These are phyloP conservation scores for Ctenopoma multispine DNA, from an alignment of 2,797 vertebrate genomes.

Conservation along the genomic window DNA sequence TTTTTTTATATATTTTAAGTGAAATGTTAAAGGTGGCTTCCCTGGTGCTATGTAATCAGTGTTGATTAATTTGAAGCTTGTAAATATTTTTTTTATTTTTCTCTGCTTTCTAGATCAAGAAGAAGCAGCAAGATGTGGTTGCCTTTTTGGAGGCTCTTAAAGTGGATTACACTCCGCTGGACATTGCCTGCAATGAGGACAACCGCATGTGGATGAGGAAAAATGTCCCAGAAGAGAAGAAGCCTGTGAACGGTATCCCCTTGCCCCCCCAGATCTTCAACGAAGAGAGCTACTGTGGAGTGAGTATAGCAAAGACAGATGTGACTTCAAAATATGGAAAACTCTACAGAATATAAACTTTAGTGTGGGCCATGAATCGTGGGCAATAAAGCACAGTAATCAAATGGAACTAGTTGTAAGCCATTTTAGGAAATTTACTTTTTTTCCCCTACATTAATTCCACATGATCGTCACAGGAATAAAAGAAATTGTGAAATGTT, in stretches of 20 bases:
- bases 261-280: constrained; percentile 99
- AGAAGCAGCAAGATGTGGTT: constrained; percentile 98
- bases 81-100: not conserved
- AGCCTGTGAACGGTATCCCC: constrained; percentile 95
- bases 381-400: too few species aligned
- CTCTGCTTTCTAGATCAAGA: constrained; percentile 90
- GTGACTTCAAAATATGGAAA: not conserved
- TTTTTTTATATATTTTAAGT: not conserved
- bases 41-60: not conserved
- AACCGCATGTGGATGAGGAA: constrained; percentile 98
- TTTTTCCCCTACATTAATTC: not conserved
- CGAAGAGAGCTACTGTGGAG: constrained; percentile 95
- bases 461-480: not conserved
- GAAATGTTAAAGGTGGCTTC: not conserved
- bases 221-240: constrained; percentile 95
- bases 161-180: constrained; percentile 93
- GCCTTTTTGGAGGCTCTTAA: constrained; percentile 96
- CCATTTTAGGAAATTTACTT: not conserved
- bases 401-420: not conserved
- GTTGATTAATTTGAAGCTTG: not conserved
- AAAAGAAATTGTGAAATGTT: not conserved
- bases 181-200: constrained; percentile 96
- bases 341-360: not conserved
- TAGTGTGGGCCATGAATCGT: too few species aligned
- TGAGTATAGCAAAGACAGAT: constrained; percentile 57